phyloP scores from a whole-genome alignment of 2,888 invertebrate genomes.

The Scotopteryx bipunctaria region DNA sequence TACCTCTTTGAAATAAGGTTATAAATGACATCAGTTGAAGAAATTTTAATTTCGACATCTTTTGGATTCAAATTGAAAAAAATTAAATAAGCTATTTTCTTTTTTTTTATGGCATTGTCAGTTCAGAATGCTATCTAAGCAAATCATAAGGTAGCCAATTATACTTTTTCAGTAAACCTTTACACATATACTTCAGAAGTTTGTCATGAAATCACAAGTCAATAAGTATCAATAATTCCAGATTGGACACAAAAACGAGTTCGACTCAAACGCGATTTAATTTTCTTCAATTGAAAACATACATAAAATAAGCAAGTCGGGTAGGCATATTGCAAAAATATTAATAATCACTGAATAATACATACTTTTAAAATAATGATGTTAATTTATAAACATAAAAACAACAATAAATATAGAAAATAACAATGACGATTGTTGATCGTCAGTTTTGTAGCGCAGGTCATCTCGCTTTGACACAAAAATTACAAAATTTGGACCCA shows the following conservation, averaged over 20 bases:
- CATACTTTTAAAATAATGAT: constrained; percentile 11
- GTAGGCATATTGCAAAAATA: neutral
- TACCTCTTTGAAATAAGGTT: constrained; percentile 25
- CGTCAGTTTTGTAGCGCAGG: constrained; percentile 24
- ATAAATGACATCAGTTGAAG: constrained; percentile 9
- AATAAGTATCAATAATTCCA: constrained; percentile 42
- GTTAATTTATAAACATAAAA: constrained; percentile 23
- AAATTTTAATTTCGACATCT: constrained; percentile 1
- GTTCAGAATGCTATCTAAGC: neutral
- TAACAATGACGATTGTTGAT: constrained; percentile 17
- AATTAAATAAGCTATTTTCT: neutral
- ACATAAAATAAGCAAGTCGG: neutral
- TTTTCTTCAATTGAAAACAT: constrained; percentile 12
- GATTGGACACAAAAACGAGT: constrained; percentile 44
- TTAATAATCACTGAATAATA: constrained; percentile 4
- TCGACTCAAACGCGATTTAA: constrained; percentile 30
- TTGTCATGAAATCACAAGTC: constrained; percentile 34
- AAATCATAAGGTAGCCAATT: neutral
- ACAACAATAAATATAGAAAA: constrained; percentile 32
- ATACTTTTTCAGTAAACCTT: neutral
- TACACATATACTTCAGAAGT: constrained; percentile 3
- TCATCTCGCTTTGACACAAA: constrained; percentile 34
- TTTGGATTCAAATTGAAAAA: neutral
- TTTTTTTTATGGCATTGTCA: neutral
- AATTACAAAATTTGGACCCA: constrained; percentile 63